Percentiles rank a stretch among this genome's conserved stretches.
phyloP scores from a whole-genome alignment of 2,113 vertebrate genomes.

The Pterocles gutturalis region DNA sequence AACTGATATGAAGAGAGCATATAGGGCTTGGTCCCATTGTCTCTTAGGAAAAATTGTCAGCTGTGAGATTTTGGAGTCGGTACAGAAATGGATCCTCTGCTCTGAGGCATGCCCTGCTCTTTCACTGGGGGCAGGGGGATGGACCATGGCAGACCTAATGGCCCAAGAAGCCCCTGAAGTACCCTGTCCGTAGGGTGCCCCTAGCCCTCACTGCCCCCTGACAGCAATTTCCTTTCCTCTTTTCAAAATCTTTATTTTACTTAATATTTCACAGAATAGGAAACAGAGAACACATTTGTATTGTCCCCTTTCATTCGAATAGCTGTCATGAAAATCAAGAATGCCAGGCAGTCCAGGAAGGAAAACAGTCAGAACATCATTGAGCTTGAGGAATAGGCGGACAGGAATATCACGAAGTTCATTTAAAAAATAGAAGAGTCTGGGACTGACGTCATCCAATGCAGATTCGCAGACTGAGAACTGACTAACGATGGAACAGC shows the following conservation, averaged over 20 bases:
- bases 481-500: neutral
- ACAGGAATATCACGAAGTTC: neutral
- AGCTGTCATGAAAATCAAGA: neutral
- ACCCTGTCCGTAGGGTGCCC: fast-evolving
- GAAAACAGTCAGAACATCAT: neutral
- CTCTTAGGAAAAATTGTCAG: neutral
- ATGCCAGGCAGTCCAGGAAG: neutral
- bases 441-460: neutral
- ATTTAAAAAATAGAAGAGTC: neutral
- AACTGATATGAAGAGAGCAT: neutral
- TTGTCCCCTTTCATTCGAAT: neutral
- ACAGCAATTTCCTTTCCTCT: neutral
- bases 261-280: neutral
- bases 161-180: neutral
- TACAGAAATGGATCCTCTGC: neutral
- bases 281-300: neutral
- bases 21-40: neutral
- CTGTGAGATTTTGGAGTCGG: neutral
- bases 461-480: neutral
- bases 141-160: neutral
- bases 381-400: neutral
- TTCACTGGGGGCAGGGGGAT: fast-evolving
- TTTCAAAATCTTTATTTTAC: neutral
- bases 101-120: neutral
- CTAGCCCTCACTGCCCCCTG: neutral